A percentile compares a stretch with the other conserved stretches of the same genome.
phyloP scores from a whole-genome alignment of 2,113 vertebrate species.

The Cottus gobio region DNA sequence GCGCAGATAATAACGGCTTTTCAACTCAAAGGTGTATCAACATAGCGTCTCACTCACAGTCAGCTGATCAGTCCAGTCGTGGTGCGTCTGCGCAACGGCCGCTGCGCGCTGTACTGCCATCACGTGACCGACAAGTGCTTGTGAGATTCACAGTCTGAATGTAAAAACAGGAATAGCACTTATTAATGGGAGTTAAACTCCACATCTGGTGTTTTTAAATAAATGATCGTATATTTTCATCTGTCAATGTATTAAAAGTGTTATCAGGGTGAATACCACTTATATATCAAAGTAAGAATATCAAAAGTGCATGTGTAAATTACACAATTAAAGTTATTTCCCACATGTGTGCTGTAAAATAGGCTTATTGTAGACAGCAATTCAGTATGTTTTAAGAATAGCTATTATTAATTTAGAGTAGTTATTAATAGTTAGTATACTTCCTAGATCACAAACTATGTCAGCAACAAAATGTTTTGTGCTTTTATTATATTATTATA shows the following conservation, averaged over 20 bases:
- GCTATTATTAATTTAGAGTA: no score
- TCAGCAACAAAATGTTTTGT: neutral
- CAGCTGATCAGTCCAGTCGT: slow-evolving; percentile 75
- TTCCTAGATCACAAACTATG: neutral
- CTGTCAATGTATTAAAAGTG: neutral
- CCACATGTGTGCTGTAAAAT: neutral
- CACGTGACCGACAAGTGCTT: slow-evolving; percentile 14
- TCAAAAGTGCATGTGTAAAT: neutral
- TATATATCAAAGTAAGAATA: neutral
- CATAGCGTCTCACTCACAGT: slow-evolving; percentile 72
- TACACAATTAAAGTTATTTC: neutral
- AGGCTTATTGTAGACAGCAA: neutral
- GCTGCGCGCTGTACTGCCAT: slow-evolving; percentile 20
- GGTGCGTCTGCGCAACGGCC: slow-evolving; percentile 58
- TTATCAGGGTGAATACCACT: neutral
- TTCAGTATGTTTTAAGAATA: neutral
- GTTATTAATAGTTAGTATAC: neutral
- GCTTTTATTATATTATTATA: neutral
- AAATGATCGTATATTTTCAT: neutral
- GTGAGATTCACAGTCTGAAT: neutral
- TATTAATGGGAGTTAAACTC: no score
- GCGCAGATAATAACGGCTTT: slow-evolving; percentile 50
- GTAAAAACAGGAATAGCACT: neutral
- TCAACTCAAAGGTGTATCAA: slow-evolving; percentile 59
- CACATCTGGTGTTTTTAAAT: neutral